Evolutionary conservation across 2,888 invertebrate genomes (phyloP).

Genomic region (Drosophila pegasa): DNA sequence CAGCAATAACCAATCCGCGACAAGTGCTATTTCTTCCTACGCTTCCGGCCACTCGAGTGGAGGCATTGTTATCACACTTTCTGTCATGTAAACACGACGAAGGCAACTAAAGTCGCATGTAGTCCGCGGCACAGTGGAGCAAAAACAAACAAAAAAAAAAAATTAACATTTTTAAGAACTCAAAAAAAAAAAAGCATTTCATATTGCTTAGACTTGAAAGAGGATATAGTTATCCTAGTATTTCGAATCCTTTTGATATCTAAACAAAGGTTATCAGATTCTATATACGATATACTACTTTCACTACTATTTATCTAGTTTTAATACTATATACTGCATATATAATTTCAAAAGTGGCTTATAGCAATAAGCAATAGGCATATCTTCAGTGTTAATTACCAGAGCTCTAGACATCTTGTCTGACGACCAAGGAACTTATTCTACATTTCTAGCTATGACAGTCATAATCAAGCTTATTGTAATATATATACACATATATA

Average conservation of each 20-base stretch:
- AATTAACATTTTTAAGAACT: neutral
- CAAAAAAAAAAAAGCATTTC: neutral
- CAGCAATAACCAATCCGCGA: neutral
- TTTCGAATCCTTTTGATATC: no score
- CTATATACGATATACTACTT: neutral
- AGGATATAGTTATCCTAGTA: no score
- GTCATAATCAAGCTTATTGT: neutral
- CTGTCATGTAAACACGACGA: constrained; percentile 33
- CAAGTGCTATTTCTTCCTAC: constrained; percentile 44
- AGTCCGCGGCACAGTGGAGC: constrained; percentile 30
- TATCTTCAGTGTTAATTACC: neutral
- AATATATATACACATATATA: neutral
- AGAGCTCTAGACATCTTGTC: neutral
- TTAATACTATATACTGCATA: neutral
- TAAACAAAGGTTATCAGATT: neutral
- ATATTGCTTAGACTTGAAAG: no score
- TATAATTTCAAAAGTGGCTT: neutral
- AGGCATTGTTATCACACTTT: constrained; percentile 32
- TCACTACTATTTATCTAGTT: neutral
- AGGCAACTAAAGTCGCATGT: constrained; percentile 2
- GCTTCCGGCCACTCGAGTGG: constrained; percentile 48
- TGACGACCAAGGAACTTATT: neutral
- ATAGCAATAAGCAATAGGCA: no score
- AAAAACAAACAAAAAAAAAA: neutral
- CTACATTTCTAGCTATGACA: neutral